These are phyloP conservation scores for Rhyacichthys aspro DNA, from an alignment of 2,797 vertebrate species.

Conservation along the genomic window DNA sequence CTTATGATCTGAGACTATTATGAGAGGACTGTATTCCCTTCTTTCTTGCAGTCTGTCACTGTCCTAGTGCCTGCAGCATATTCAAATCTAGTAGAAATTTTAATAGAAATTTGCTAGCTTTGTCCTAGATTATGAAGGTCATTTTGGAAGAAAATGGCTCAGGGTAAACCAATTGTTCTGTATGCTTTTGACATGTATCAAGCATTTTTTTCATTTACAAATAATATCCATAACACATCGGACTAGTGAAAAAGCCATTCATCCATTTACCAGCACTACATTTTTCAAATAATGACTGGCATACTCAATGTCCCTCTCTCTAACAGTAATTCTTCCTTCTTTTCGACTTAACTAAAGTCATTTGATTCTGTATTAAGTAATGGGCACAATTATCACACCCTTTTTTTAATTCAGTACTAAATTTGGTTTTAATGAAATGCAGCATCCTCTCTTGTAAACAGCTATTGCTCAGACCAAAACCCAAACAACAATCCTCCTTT, in stretches of 20 bases:
- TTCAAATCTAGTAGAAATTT: conserved; percentile 45
- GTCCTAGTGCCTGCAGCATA: conserved; percentile 59
- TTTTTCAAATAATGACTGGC: too few species aligned
- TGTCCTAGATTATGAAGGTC: conserved; percentile 66
- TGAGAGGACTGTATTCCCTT: conserved; percentile 73
- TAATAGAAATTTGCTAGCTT: conserved; percentile 59
- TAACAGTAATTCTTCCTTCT: too few species aligned
- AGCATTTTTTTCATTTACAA: too few species aligned
- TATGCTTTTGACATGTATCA: too few species aligned
- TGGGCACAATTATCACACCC: too few species aligned
- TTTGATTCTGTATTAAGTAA: too few species aligned
- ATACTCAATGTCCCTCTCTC: too few species aligned
- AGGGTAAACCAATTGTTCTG: conserved; percentile 31
- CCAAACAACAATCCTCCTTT: conserved; percentile 87
- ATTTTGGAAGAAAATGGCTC: conserved; percentile 59
- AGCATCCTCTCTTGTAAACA: conserved; percentile 88
- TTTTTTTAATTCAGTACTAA: too few species aligned
- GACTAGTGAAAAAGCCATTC: too few species aligned
- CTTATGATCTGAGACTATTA: conserved; percentile 64
- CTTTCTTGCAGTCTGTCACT: conserved; percentile 69
- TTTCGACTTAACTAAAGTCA: too few species aligned
- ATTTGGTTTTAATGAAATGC: conserved; percentile 55
- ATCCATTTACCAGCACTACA: too few species aligned
- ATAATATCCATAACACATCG: too few species aligned
- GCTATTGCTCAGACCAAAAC: conserved; percentile 84